phyloP scores from a whole-genome alignment of 2,113 vertebrate genomes.

The Campylomormyrus tamandua region DNA sequence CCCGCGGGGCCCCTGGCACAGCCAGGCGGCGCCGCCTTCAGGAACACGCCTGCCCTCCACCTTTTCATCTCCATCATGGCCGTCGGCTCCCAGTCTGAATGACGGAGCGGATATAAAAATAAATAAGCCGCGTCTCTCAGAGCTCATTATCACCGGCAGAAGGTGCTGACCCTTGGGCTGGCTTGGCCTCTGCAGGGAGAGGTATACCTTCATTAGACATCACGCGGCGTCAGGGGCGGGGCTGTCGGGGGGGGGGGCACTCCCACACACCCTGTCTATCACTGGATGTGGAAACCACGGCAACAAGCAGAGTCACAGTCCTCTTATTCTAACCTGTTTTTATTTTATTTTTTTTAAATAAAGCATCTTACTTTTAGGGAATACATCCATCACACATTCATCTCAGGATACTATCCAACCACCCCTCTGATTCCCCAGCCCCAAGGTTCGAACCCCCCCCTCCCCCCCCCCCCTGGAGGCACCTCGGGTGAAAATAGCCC shows the following conservation, averaged over 20 bases:
- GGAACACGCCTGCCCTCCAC: neutral
- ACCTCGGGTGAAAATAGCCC: neutral
- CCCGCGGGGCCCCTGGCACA: neutral
- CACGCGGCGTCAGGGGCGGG: neutral
- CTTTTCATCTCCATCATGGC: slow-evolving; percentile 10
- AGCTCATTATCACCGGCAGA: slow-evolving; percentile 2
- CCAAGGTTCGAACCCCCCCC: neutral
- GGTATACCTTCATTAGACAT: neutral
- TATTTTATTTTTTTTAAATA: too few species aligned
- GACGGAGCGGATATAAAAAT: neutral
- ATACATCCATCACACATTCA: neutral
- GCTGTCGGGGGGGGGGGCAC: neutral
- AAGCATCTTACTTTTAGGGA: neutral
- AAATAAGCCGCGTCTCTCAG: neutral
- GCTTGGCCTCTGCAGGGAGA: neutral
- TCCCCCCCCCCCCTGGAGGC: neutral
- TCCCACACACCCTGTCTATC: neutral
- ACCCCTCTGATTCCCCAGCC: neutral
- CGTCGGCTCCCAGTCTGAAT: neutral
- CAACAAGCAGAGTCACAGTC: neutral
- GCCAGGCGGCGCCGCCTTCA: neutral
- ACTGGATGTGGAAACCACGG: neutral
- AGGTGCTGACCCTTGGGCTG: neutral
- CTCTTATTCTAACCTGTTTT: neutral
- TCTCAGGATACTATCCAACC: neutral